Conservation (phyloP, 1,140 invertebrate species). For the Rhagoletis pomonella region DNA sequence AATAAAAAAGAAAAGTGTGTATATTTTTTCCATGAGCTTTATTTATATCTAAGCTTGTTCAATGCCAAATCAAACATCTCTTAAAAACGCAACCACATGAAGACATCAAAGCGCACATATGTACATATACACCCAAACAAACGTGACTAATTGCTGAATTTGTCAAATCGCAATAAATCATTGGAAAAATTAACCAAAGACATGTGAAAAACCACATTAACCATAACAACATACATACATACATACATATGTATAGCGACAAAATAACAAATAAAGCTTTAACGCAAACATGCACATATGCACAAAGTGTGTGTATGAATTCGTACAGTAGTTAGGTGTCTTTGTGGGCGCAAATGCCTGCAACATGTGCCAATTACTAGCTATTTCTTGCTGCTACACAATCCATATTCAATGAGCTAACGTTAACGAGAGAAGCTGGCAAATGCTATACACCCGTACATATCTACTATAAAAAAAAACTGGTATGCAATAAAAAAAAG, state of each 20-base stretch:
- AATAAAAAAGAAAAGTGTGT: not conserved
- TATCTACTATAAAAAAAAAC: not conserved
- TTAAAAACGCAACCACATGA: not conserved
- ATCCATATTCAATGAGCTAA: not conserved
- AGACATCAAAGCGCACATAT: not conserved
- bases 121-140: no score
- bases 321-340: no score
- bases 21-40: not conserved
- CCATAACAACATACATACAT: not conserved
- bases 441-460: not conserved
- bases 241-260: not conserved
- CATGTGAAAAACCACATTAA: slow-evolving; percentile 38
- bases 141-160: slow-evolving; percentile 39
- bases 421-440: not conserved
- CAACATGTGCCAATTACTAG: not conserved
- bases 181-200: slow-evolving; percentile 16
- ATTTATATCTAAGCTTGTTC: not conserved
- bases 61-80: not conserved
- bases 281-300: not conserved
- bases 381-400: not conserved
- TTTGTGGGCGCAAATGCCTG: not conserved
- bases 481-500: not conserved
- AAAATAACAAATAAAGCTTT: not conserved
- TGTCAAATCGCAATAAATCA: slow-evolving; percentile 50
- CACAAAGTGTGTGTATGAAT: no score